Evolutionary conservation across 2,888 invertebrate species (phyloP).

Genomic region (Phalera bucephala): DNA sequence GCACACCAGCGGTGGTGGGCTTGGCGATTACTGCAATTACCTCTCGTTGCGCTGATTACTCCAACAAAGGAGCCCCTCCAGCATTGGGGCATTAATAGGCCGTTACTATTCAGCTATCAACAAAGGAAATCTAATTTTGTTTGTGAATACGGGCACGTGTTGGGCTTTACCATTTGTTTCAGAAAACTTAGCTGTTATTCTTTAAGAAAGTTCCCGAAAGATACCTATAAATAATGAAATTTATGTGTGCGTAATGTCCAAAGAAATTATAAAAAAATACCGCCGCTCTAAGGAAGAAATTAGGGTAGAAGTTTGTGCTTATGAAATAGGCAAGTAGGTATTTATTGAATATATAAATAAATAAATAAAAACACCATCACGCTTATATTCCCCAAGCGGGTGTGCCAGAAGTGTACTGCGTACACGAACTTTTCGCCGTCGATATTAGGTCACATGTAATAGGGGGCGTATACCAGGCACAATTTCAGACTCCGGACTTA

Average conservation of each 20-base stretch:
- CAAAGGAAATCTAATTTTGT: slow-evolving; percentile 22
- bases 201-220: slow-evolving; percentile 9
- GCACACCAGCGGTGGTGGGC: slow-evolving; percentile 8
- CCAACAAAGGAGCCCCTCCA: slow-evolving; percentile 21
- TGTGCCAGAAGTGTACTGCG: too few species aligned
- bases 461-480: too few species aligned
- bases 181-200: slow-evolving; percentile 10
- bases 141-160: slow-evolving; percentile 19
- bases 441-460: too few species aligned
- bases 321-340: too few species aligned
- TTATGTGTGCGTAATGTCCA: slow-evolving; percentile 1
- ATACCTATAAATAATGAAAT: slow-evolving; percentile 7
- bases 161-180: slow-evolving; percentile 14
- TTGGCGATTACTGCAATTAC: slow-evolving; percentile 21
- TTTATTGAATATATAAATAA: too few species aligned
- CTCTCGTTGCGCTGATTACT: slow-evolving; percentile 25
- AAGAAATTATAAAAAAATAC: too few species aligned
- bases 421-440: too few species aligned
- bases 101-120: slow-evolving; percentile 28
- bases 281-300: too few species aligned
- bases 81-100: slow-evolving; percentile 18
- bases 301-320: too few species aligned
- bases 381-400: too few species aligned
- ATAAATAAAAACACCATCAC: too few species aligned
- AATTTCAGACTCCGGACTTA: too few species aligned